Percentiles rank a stretch among this genome's conserved stretches.
phyloP scores from a whole-genome alignment of 2,888 invertebrate species.

The Drosophila mimetica region DNA sequence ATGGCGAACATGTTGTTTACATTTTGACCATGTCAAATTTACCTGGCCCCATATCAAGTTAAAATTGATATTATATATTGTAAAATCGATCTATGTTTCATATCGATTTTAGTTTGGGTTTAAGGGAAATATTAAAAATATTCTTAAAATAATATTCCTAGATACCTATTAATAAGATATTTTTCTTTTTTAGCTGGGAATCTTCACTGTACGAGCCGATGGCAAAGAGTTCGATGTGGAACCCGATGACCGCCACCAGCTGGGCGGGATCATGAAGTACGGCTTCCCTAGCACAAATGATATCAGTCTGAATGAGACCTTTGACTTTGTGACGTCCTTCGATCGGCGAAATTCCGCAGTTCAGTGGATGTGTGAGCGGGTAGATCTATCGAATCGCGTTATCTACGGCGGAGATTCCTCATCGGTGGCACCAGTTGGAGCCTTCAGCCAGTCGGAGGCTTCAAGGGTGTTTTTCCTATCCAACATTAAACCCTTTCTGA shows the following conservation, averaged over 20 bases:
- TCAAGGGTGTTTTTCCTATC: slow-evolving; percentile 67
- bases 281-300: slow-evolving; percentile 75
- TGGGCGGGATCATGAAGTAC: slow-evolving; percentile 66
- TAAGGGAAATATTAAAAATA: too few relatives aligned
- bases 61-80: too few relatives aligned
- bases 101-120: too few relatives aligned
- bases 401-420: not conserved
- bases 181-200: slow-evolving; percentile 52
- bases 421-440: not conserved
- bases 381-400: slow-evolving; percentile 27
- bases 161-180: too few relatives aligned
- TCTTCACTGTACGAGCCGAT: slow-evolving; percentile 39
- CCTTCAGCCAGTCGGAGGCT: slow-evolving; percentile 62
- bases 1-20: too few relatives aligned
- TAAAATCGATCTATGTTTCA: too few relatives aligned
- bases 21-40: too few relatives aligned
- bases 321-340: slow-evolving; percentile 67
- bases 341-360: slow-evolving; percentile 68
- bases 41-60: too few relatives aligned
- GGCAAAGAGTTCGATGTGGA: slow-evolving; percentile 7
- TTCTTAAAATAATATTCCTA: too few relatives aligned
- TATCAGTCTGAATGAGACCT: slow-evolving; percentile 58
- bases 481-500: slow-evolving; percentile 64
- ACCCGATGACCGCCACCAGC: slow-evolving; percentile 42
- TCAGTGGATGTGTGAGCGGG: slow-evolving; percentile 68